Percentiles rank a stretch among this genome's conserved stretches.
phyloP scores from a whole-genome alignment of 1,140 invertebrate species.

The Tetragonula clypearis region DNA sequence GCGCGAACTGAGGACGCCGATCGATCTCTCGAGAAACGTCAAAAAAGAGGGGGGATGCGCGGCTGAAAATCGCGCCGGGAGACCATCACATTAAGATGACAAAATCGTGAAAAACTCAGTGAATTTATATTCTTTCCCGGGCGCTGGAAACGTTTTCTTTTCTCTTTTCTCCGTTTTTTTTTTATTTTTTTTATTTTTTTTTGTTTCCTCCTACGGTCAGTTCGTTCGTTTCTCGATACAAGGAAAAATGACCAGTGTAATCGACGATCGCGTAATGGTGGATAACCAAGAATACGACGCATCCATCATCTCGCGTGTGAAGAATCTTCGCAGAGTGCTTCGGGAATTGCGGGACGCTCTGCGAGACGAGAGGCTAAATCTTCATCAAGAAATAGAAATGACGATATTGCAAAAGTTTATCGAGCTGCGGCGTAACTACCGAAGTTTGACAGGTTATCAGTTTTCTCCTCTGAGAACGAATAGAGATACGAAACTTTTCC shows the following conservation, averaged over 20 bases:
- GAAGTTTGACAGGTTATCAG: slow-evolving; percentile 22
- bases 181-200: too few relatives aligned
- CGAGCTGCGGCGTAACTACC: slow-evolving; percentile 13
- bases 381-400: slow-evolving; percentile 48
- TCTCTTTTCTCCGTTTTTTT: too few relatives aligned
- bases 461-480: too few relatives aligned
- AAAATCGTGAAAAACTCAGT: slow-evolving; percentile 5
- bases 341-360: slow-evolving; percentile 36
- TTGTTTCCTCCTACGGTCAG: background rate
- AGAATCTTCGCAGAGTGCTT: slow-evolving; percentile 10
- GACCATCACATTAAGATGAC: background rate
- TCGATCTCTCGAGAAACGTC: slow-evolving; percentile 13
- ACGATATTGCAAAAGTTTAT: slow-evolving; percentile 37
- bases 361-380: slow-evolving; percentile 46
- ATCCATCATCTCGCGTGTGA: slow-evolving; percentile 25
- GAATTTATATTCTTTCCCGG: background rate
- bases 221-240: background rate
- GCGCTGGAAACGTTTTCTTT: too few relatives aligned
- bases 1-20: too few relatives aligned
- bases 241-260: slow-evolving; percentile 27
- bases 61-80: background rate
- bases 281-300: slow-evolving; percentile 35
- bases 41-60: background rate
- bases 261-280: slow-evolving; percentile 6
- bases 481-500: background rate